Conservation (phyloP, 2,113 vertebrate species). For the Glaucidium brasilianum region DNA sequence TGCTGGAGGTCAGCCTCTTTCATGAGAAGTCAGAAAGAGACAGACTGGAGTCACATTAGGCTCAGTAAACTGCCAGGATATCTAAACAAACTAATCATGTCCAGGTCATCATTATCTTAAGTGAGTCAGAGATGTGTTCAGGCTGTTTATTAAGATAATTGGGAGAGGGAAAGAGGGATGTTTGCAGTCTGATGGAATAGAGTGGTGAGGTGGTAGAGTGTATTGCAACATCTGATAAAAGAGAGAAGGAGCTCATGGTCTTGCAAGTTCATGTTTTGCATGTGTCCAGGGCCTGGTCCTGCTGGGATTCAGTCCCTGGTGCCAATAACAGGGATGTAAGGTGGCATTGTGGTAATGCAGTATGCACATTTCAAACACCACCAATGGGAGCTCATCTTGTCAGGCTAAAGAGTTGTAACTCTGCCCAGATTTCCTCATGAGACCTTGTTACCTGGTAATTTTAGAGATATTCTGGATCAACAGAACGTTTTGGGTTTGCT, state of each 20-base stretch:
- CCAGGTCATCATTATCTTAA: slow-evolving; percentile 34
- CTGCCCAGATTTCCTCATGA: not conserved
- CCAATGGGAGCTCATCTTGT: not conserved
- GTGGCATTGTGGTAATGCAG: not conserved
- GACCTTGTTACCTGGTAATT: not conserved
- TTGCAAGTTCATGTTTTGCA: not conserved
- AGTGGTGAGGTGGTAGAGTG: not conserved
- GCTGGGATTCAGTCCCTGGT: not conserved
- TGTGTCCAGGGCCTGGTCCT: not conserved
- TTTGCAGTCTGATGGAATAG: not conserved
- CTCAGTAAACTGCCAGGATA: not conserved
- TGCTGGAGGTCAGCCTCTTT: not conserved
- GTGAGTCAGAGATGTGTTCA: slow-evolving; percentile 24
- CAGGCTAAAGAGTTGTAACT: not conserved
- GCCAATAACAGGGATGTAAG: not conserved
- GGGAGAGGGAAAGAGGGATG: not conserved
- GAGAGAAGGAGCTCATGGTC: not conserved
- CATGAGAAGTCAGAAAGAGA: not conserved
- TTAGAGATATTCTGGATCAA: not conserved
- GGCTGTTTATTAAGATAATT: slow-evolving; percentile 38
- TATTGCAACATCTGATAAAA: not conserved
- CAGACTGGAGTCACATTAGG: not conserved
- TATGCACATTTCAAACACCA: not conserved
- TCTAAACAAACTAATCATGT: slow-evolving; percentile 20
- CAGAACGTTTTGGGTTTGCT: not conserved